These are phyloP conservation scores for Strix uralensis DNA, from an alignment of 2,113 vertebrate species.

Conservation along the genomic window DNA sequence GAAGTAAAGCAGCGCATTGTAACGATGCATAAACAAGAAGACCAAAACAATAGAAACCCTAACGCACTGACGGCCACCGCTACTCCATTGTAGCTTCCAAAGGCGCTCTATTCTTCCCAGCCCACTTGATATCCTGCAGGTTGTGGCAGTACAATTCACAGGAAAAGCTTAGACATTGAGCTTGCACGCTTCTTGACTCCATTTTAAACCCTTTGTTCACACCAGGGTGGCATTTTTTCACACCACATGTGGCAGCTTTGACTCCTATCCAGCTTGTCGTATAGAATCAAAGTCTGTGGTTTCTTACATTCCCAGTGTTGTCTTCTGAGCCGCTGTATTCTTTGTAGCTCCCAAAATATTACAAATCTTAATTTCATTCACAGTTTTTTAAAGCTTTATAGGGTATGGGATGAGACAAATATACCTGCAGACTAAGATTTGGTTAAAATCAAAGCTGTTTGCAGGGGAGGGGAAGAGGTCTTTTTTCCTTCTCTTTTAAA, in stretches of 20 bases:
- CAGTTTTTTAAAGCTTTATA: background rate
- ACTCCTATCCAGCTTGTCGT: slow-evolving; percentile 81
- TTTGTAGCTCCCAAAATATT: slow-evolving; percentile 44
- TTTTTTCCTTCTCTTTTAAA: background rate
- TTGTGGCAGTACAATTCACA: slow-evolving; percentile 81
- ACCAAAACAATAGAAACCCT: slow-evolving; percentile 69
- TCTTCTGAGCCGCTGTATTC: slow-evolving; percentile 37
- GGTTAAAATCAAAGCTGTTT: background rate
- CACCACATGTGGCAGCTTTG: slow-evolving; percentile 84
- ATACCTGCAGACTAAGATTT: background rate
- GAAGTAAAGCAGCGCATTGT: slow-evolving; percentile 66
- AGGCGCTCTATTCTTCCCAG: slow-evolving; percentile 71
- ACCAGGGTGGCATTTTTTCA: slow-evolving; percentile 86
- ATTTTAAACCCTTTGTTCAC: slow-evolving; percentile 87
- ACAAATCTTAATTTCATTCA: slow-evolving; percentile 56
- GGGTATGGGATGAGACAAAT: background rate
- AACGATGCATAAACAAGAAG: slow-evolving; percentile 64
- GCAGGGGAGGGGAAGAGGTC: background rate
- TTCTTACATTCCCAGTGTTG: slow-evolving; percentile 51
- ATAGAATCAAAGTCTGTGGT: slow-evolving; percentile 78
- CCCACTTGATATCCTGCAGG: slow-evolving; percentile 79
- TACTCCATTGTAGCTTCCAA: slow-evolving; percentile 69
- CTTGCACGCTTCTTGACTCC: slow-evolving; percentile 83
- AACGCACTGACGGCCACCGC: slow-evolving; percentile 57
- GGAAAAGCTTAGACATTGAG: slow-evolving; percentile 83